These are phyloP conservation scores for Lucinisca nassula DNA, from an alignment of 2,888 invertebrate genomes.

Conservation along the genomic window DNA sequence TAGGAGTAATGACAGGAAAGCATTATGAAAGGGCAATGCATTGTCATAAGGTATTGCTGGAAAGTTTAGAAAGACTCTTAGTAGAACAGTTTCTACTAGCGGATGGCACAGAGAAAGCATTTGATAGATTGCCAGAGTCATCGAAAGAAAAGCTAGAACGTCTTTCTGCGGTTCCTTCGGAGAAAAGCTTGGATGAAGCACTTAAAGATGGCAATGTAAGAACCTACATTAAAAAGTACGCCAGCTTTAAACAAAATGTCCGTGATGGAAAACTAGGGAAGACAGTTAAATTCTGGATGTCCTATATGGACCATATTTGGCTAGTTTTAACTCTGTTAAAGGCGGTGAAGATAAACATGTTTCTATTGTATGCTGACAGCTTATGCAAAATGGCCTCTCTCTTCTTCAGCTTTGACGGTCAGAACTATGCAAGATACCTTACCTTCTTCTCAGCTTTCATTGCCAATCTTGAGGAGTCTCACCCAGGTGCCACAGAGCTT, in stretches of 20 bases:
- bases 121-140: too few species aligned
- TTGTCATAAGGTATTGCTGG: conserved; percentile 57
- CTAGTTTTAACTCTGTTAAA: too few species aligned
- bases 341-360: too few species aligned
- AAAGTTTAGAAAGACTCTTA: background rate
- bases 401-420: conserved; percentile 68
- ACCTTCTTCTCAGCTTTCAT: conserved; percentile 56
- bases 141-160: too few species aligned
- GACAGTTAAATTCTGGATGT: conserved; percentile 63
- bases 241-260: too few species aligned
- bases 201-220: too few species aligned
- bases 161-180: too few species aligned
- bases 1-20: background rate
- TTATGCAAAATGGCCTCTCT: conserved; percentile 52
- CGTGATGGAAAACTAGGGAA: too few species aligned
- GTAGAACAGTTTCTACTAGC: background rate
- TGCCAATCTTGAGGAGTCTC: conserved; percentile 66
- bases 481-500: conserved; percentile 61
- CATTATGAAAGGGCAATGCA: conserved; percentile 60
- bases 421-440: conserved; percentile 68
- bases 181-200: too few species aligned
- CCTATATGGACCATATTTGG: conserved; percentile 63
- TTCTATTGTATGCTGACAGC: conserved; percentile 39
- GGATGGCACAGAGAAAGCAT: too few species aligned
- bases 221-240: too few species aligned